Evolutionary conservation across 2,888 invertebrate species (phyloP).

Genomic region (Machimus rusticus): DNA sequence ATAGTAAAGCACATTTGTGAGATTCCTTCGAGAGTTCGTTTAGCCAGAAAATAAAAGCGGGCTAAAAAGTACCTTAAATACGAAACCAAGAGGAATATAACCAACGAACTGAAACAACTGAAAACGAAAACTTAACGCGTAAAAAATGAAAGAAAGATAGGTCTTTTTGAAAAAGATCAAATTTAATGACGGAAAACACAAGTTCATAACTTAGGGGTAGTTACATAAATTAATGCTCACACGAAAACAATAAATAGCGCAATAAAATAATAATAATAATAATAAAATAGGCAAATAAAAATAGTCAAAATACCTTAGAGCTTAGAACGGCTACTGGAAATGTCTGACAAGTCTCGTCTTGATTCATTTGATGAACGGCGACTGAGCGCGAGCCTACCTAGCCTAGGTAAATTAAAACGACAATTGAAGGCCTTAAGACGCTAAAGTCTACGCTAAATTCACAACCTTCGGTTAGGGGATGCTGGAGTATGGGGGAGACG

Average conservation of each 20-base stretch:
- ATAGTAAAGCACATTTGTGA: background rate
- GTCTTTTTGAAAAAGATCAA: constrained; percentile 13
- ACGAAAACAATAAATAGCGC: constrained; percentile 44
- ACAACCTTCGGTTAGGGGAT: constrained; percentile 47
- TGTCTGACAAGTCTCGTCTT: constrained; percentile 42
- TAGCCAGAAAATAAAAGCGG: background rate
- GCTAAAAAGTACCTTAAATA: background rate
- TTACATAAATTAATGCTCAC: constrained; percentile 46
- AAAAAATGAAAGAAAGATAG: constrained; percentile 14
- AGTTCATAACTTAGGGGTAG: constrained; percentile 38
- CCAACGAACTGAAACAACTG: background rate
- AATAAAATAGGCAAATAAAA: constrained; percentile 30
- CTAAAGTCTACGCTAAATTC: constrained; percentile 45
- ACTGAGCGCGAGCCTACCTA: constrained; percentile 26
- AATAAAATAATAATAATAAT: constrained; percentile 38
- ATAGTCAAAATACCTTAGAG: constrained; percentile 40
- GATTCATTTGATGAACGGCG: constrained; percentile 39
- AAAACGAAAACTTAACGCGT: background rate
- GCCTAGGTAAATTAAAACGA: constrained; percentile 29
- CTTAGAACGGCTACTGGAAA: constrained; percentile 46
- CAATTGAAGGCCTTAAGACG: constrained; percentile 23
- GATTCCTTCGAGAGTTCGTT: background rate
- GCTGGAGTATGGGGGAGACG: background rate
- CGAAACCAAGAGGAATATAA: background rate
- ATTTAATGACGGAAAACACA: constrained; percentile 43